Conservation (phyloP, 2,888 invertebrate genomes). For the Zootermopsis nevadensis region DNA sequence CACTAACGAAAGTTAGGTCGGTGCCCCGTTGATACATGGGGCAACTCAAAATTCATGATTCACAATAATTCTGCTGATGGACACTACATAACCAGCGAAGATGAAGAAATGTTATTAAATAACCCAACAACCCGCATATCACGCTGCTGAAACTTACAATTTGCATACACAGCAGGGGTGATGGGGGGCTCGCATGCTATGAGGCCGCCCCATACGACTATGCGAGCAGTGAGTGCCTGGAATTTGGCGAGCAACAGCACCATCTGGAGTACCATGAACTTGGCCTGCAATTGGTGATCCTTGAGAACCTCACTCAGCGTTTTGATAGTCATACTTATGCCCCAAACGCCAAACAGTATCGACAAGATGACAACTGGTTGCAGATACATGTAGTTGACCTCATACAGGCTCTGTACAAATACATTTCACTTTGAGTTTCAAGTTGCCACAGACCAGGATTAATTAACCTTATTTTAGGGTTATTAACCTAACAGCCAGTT, state of each 20-base stretch:
- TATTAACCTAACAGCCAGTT: no score
- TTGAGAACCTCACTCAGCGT: conserved; percentile 64
- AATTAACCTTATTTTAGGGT: no score
- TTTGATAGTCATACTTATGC: conserved; percentile 73
- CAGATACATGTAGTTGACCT: conserved; percentile 70
- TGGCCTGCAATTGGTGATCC: conserved; percentile 63
- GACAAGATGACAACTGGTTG: conserved; percentile 74
- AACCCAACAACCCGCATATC: no score
- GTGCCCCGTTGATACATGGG: no score
- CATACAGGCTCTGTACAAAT: conserved; percentile 68
- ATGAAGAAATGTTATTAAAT: no score
- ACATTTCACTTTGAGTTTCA: neutral
- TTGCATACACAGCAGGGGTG: conserved; percentile 74
- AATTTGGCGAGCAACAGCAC: conserved; percentile 76
- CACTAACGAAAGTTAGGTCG: no score
- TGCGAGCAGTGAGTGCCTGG: conserved; percentile 71
- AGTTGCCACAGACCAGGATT: no score
- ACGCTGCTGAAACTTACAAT: conserved; percentile 66
- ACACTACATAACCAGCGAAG: no score
- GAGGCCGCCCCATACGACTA: conserved; percentile 65
- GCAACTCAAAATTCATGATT: no score
- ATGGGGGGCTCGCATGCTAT: conserved; percentile 74
- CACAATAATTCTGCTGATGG: no score
- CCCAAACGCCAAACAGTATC: conserved; percentile 77
- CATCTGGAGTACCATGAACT: conserved; percentile 72